Conservation (phyloP, 2,113 vertebrate genomes). For the Hippopotamus amphibius region DNA sequence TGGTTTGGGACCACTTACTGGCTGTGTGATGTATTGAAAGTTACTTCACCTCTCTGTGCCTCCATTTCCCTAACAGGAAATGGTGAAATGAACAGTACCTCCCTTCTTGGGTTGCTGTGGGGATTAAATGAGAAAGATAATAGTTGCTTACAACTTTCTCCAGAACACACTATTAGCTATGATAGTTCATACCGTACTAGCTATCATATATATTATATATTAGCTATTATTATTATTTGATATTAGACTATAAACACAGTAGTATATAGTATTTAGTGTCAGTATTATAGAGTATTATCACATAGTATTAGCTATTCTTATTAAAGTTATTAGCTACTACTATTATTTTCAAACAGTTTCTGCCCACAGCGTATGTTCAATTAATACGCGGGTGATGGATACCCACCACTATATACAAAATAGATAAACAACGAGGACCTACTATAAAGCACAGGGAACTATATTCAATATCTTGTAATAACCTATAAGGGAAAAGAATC, state of each 20-base stretch:
- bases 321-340: not conserved
- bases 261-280: not conserved
- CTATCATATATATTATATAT: not conserved
- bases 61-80: not conserved
- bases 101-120: not conserved
- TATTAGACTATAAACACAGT: not conserved
- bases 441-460: not conserved
- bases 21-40: not conserved
- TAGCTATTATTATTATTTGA: not conserved
- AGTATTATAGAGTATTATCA: not conserved
- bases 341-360: constrained; percentile 31
- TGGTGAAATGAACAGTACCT: not conserved
- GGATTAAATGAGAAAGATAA: not conserved
- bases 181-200: not conserved
- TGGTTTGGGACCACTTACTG: not conserved
- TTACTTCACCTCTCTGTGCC: not conserved
- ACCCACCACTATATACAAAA: not conserved
- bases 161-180: not conserved
- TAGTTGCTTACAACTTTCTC: not conserved
- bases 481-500: not conserved
- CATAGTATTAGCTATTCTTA: not conserved
- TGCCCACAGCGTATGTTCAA: not conserved
- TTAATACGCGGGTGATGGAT: not conserved
- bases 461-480: not conserved
- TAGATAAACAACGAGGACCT: not conserved